phyloP scores from a whole-genome alignment of 2,113 vertebrate species.

The Macrotis lagotis region DNA sequence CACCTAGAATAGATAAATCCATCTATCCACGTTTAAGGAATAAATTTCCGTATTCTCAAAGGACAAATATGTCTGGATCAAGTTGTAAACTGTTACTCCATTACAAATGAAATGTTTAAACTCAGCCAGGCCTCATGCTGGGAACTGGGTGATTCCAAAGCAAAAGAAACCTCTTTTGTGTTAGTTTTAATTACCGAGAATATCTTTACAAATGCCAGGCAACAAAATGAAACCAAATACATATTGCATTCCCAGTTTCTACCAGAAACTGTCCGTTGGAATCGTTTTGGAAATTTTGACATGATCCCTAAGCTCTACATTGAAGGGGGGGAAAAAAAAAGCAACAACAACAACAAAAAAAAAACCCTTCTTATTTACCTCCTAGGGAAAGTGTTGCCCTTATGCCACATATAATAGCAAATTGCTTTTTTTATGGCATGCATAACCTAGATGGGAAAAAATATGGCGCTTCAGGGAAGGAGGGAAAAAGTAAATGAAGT shows the following conservation, averaged over 20 bases:
- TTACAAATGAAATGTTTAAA: slow-evolving; percentile 75
- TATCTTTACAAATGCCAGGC: slow-evolving; percentile 51
- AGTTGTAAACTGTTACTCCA: slow-evolving; percentile 73
- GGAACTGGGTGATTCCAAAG: slow-evolving; percentile 71
- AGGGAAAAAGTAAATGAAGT: slow-evolving; percentile 99
- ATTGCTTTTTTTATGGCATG: slow-evolving; percentile 96
- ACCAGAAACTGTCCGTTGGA: slow-evolving; percentile 60
- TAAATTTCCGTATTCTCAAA: slow-evolving; percentile 77
- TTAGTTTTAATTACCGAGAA: slow-evolving; percentile 60
- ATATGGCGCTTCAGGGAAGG: slow-evolving; percentile 99
- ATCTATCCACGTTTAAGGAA: slow-evolving; percentile 75
- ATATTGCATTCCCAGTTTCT: slow-evolving; percentile 56
- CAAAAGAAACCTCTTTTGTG: slow-evolving; percentile 66
- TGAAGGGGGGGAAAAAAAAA: slow-evolving; percentile 19
- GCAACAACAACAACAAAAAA: slow-evolving; percentile 70
- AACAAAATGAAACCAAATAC: slow-evolving; percentile 56
- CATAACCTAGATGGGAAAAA: slow-evolving; percentile 92
- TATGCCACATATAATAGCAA: slow-evolving; percentile 92
- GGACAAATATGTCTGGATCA: slow-evolving; percentile 78
- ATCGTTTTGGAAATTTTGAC: slow-evolving; percentile 83
- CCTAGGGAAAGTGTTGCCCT: slow-evolving; percentile 89
- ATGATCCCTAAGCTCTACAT: slow-evolving; percentile 86
- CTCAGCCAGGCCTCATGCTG: slow-evolving; percentile 61
- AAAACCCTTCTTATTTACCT: slow-evolving; percentile 88
- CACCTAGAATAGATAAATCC: slow-evolving; percentile 77